Conservation (phyloP, 92 coral and sea anemone species). For the Palythoa grandis region DNA sequence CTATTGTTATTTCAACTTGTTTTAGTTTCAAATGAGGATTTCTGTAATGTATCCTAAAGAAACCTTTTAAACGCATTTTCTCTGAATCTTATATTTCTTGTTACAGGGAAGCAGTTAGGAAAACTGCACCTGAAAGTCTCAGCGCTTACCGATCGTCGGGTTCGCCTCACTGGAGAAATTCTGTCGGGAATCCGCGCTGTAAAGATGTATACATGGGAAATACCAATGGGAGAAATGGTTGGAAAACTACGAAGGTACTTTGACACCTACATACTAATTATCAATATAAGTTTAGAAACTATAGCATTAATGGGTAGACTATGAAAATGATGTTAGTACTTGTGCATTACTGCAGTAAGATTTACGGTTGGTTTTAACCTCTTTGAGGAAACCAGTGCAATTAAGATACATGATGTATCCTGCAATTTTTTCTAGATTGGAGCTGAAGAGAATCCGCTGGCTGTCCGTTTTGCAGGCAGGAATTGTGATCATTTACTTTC, state of each 20-base stretch:
- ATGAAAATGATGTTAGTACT: no score
- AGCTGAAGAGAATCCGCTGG: slow-evolving; percentile 34
- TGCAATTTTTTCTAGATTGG: slow-evolving; percentile 4
- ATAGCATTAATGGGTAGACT: no score
- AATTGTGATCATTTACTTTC: slow-evolving; percentile 32
- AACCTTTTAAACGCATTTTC: no score
- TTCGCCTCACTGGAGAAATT: slow-evolving; percentile 40
- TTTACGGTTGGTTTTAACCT: no score
- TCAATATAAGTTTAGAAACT: no score
- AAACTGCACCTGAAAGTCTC: slow-evolving; percentile 34
- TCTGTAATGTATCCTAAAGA: no score
- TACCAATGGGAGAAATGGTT: slow-evolving; percentile 18
- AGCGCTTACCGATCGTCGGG: slow-evolving; percentile 37
- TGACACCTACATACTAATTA: no score
- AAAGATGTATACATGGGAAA: slow-evolving; percentile 38
- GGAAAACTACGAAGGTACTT: slow-evolving; percentile 38
- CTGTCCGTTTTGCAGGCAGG: slow-evolving; percentile 35
- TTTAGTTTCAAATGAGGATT: no score
- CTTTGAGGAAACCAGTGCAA: no score
- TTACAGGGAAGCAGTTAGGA: slow-evolving; percentile 18
- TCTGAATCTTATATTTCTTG: background rate
- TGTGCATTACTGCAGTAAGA: no score
- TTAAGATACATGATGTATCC: no score
- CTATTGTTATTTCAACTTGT: no score
- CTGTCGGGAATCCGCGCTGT: slow-evolving; percentile 37